Evolutionary conservation across 2,888 invertebrate species (phyloP), one percentile per base, ranked within the genome.

Genomic region (Drosophila antonietae): DNA sequence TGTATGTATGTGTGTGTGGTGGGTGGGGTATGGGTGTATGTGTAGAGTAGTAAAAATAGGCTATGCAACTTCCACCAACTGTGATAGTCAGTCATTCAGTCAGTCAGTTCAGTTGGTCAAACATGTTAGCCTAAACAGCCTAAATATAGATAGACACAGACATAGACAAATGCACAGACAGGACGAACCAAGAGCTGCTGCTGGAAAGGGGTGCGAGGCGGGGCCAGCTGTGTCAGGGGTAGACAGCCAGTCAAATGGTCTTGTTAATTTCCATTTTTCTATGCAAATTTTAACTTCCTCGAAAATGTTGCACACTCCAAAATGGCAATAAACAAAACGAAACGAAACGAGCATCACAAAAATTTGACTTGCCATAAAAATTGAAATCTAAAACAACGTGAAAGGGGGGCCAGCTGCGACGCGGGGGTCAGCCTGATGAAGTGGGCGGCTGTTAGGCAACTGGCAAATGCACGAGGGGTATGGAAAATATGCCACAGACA

Each of bases 271-370:
- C 90, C 90, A 90, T 90, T 83, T 90, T 88, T 90, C 85, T 81
- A 90, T 90, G 91, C 90, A 90, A 90, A 90, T 90, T 85, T 89
- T 73, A 73, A 91, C 90, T 90, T 90, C 90, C 90, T 90, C 80
- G 76, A 88, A 73, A 61, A 72, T 81, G 74, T 72, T 79, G 70
- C 69, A 80, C 73, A 80, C 68, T 75, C 84, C 62, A 76, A 86
- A 86, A 81, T 68, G 74, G 75, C 72, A 74, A 78, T 67, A 82
- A 85, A 80, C 59, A 70, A 70, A 60, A 71, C 56, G 43, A 68
- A 75, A 65, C 58, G 63, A 78, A 75, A 65, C 77, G 82, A 81
- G 74, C 80, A 80, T 81, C 83, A 80, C 74, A 83, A 68, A 88
- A 88, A 88, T 84, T 84, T 84, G 89, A 84, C 89, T 84, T 88